Evolutionary conservation across 2,113 vertebrate genomes (phyloP).

Genomic region (Sitta europaea): DNA sequence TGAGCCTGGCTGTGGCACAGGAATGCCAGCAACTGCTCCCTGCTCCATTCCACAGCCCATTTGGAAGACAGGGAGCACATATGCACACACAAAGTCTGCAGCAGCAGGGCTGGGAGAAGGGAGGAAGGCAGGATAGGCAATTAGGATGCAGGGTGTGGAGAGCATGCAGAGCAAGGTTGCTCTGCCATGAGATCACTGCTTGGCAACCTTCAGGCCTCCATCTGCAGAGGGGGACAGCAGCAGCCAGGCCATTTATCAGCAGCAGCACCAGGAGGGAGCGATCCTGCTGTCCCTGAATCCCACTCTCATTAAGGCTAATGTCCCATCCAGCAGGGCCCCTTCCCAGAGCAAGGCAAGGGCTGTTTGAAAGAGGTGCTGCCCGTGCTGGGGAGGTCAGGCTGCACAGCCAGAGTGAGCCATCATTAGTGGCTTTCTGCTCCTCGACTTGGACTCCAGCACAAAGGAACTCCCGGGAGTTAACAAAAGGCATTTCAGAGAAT

Average conservation of each 20-base stretch:
- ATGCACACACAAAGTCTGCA: background rate
- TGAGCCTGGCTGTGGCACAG: background rate
- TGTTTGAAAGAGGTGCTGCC: background rate
- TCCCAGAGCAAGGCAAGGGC: background rate
- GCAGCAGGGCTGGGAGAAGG: background rate
- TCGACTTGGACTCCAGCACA: background rate
- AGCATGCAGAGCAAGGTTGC: background rate
- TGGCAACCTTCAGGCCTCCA: background rate
- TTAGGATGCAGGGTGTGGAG: background rate
- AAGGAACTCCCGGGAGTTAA: background rate
- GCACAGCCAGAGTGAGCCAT: background rate
- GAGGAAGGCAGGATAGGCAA: background rate
- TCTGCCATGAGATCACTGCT: background rate
- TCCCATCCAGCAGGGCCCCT: background rate
- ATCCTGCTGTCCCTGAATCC: background rate
- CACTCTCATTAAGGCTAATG: background rate
- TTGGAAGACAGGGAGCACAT: background rate
- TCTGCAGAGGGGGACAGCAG: background rate
- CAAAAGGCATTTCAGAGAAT: background rate
- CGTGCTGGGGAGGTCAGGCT: background rate
- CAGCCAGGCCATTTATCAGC: background rate
- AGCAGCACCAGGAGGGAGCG: background rate
- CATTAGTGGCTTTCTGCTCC: background rate
- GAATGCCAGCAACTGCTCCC: background rate
- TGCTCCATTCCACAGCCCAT: fast-evolving